These are phyloP conservation scores for Acrobasis suavella DNA, from an alignment of 2,888 invertebrate genomes.

Conservation along the genomic window DNA sequence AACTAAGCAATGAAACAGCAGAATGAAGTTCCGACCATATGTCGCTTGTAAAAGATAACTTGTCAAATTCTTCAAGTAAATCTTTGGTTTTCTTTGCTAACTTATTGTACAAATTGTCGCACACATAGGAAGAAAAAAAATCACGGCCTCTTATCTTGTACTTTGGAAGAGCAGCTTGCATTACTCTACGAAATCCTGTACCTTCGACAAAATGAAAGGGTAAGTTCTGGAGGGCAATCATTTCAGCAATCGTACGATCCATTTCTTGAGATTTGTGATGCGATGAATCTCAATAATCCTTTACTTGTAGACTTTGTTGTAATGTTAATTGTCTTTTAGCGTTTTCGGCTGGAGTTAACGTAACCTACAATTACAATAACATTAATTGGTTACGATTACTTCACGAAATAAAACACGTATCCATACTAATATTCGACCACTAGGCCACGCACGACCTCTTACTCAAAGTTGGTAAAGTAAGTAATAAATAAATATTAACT, in stretches of 20 bases:
- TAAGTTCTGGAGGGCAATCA: conserved; percentile 40
- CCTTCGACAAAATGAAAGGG: conserved; percentile 40
- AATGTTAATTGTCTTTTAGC: no score
- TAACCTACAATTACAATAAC: no score
- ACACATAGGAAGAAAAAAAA: conserved; percentile 38
- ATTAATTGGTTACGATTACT: no score
- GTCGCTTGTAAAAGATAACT: conserved; percentile 38
- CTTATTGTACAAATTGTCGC: conserved; percentile 35
- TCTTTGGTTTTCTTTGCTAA: conserved; percentile 34
- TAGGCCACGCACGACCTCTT: no score
- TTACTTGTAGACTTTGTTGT: no score
- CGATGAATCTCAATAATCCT: no score
- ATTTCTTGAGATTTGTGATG: no score
- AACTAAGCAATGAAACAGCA: conserved; percentile 33
- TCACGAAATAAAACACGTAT: no score
- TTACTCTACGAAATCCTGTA: conserved; percentile 37
- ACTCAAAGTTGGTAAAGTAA: no score
- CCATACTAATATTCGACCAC: no score
- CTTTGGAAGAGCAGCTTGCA: conserved; percentile 35
- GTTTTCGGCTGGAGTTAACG: no score
- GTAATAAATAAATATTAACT: conserved; percentile 30
- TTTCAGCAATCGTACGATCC: conserved; percentile 40
- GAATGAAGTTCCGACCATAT: conserved; percentile 37
- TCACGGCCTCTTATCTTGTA: conserved; percentile 37
- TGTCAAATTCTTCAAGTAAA: conserved; percentile 34